Percentiles rank a stretch among this genome's conserved stretches.
phyloP scores from a whole-genome alignment of 2,797 vertebrate species.

The Sebastes iracundus region DNA sequence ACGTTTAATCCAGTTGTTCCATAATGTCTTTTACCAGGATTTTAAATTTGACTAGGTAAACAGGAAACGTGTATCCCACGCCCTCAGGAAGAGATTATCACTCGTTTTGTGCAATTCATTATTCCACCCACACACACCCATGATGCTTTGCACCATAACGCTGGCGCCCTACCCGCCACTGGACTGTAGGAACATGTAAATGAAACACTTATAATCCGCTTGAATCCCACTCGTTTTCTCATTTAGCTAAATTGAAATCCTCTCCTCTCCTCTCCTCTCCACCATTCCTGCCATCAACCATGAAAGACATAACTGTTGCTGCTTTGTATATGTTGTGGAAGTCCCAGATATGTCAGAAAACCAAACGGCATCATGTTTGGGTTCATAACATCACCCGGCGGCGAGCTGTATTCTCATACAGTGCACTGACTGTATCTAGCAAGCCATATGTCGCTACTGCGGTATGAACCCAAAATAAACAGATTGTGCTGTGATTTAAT shows the following conservation, averaged over 20 bases:
- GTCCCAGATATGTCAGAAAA: no score
- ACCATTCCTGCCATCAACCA: no score
- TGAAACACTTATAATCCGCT: not conserved
- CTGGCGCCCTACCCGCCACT: not conserved
- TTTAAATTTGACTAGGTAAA: constrained; percentile 15
- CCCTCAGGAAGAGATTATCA: constrained; percentile 35
- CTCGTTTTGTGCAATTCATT: constrained; percentile 21
- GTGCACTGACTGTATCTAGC: no score
- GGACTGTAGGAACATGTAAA: not conserved
- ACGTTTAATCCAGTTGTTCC: constrained; percentile 30
- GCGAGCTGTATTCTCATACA: no score
- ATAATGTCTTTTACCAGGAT: constrained; percentile 1
- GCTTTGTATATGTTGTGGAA: no score
- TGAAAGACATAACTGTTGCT: no score
- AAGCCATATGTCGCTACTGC: no score
- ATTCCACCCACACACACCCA: constrained; percentile 20
- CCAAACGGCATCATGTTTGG: no score
- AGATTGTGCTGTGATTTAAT: no score
- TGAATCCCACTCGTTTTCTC: not conserved
- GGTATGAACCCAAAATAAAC: no score
- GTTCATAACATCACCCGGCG: no score
- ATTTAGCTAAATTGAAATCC: not conserved
- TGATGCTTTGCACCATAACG: not conserved
- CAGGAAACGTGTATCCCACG: constrained; percentile 22
- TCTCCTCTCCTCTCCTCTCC: not conserved